phyloP scores from a whole-genome alignment of 2,888 invertebrate species.

The Chrysotoxum bicinctum region DNA sequence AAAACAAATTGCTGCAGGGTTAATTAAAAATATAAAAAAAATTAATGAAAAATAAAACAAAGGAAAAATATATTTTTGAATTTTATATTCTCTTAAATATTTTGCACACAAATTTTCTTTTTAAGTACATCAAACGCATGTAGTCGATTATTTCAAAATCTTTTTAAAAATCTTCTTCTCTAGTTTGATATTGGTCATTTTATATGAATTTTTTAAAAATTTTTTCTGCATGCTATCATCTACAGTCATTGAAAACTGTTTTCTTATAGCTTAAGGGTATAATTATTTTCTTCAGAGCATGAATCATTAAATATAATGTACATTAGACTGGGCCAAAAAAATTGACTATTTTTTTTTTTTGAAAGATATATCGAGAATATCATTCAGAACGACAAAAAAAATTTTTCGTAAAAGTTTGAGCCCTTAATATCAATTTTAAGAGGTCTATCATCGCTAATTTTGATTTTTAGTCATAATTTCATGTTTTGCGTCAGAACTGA shows the following conservation, averaged over 20 bases:
- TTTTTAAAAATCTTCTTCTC: conserved; percentile 22
- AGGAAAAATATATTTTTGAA: too few species aligned
- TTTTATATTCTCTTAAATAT: conserved; percentile 29
- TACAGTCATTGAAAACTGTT: conserved; percentile 29
- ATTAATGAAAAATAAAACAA: too few species aligned
- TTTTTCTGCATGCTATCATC: conserved; percentile 51
- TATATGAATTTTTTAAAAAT: conserved; percentile 22
- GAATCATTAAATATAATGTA: conserved; percentile 26
- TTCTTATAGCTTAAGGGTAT: not conserved
- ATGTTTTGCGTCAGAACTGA: too few species aligned
- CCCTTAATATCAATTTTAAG: too few species aligned
- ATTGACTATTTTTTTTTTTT: too few species aligned
- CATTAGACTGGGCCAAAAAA: too few species aligned
- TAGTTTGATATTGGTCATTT: conserved; percentile 64
- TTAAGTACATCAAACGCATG: conserved; percentile 36
- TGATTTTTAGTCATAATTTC: too few species aligned
- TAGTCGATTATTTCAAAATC: conserved; percentile 18
- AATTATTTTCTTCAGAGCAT: conserved; percentile 39
- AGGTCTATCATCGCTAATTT: too few species aligned
- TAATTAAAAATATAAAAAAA: not conserved
- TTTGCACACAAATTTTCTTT: conserved; percentile 49
- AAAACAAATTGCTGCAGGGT: not conserved
- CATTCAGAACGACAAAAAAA: too few species aligned
- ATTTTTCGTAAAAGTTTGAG: too few species aligned
- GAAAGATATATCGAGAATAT: too few species aligned